phyloP scores from a whole-genome alignment of 2,888 invertebrate genomes.

The Isotomurus palustris region DNA sequence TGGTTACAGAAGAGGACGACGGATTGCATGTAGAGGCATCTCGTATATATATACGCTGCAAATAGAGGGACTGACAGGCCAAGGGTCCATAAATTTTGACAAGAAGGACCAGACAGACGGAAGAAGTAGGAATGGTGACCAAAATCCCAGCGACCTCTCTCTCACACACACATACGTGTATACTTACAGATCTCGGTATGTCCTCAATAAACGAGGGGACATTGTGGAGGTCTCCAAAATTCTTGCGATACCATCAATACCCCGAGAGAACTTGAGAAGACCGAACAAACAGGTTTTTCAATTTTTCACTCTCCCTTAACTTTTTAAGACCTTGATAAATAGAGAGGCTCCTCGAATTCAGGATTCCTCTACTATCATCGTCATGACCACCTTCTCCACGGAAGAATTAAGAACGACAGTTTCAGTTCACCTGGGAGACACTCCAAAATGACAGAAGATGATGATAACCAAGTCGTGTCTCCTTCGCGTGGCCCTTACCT shows the following conservation, averaged over 20 bases:
- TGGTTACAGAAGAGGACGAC: constrained; percentile 3
- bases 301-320: not conserved
- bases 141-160: not conserved
- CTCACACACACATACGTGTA: not conserved
- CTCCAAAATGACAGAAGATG: not conserved
- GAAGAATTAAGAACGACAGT: not conserved
- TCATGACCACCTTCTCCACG: not conserved
- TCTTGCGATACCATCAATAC: constrained; percentile 29
- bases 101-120: constrained; percentile 18
- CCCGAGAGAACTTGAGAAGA: not conserved
- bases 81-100: constrained; percentile 28
- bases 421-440: not conserved
- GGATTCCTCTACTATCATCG: not conserved
- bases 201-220: constrained; percentile 24
- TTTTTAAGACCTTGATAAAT: constrained; percentile 5
- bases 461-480: not conserved
- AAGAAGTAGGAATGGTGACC: not conserved
- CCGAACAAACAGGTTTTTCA: constrained; percentile 11
- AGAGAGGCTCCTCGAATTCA: not conserved
- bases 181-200: constrained; percentile 14
- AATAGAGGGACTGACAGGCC: not conserved
- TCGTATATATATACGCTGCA: no score
- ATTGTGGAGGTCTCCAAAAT: constrained; percentile 33
- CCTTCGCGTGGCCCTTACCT: not conserved
- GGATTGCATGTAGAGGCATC: no score